Evolutionary conservation across 2,113 vertebrate species (phyloP), one percentile per base, ranked within the genome.

Genomic region (Spermophilus dauricus): DNA sequence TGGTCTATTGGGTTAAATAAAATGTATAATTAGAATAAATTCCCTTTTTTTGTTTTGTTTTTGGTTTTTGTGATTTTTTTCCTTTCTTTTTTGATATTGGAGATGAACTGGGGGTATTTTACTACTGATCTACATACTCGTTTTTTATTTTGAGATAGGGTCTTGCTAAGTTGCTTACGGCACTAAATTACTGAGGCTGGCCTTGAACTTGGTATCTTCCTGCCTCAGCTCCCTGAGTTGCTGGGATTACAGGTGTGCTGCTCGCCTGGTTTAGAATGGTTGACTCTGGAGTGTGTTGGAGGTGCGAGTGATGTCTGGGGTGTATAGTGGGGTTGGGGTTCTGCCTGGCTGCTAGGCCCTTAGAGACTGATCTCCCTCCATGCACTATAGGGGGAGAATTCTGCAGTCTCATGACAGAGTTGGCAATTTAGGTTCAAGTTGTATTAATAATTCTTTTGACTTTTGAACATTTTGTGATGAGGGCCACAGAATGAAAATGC

Each of bases 1-100:
- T 61, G 53, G 73, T 83, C n/a, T 72, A 45, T n/a, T 85, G 58
- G 5, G 34, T 94, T 95, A 85, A 85, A 65, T n/a, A 81, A 83
- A 91, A 83, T 34, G 20, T 76, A 67, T 73, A 17, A 58, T 61
- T 80, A 77, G 92, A 86, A 78, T 65, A 17, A 53, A n/a, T n/a
- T n/a, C n/a, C n/a, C n/a, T n/a, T n/a, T n/a, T n/a, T n/a, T n/a
- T n/a, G n/a, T n/a, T n/a, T n/a, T n/a, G n/a, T n/a, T n/a, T n/a
- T n/a, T n/a, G n/a, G n/a, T n/a, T n/a, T n/a, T n/a, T n/a, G n/a
- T n/a, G n/a, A n/a, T n/a, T n/a, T n/a, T n/a, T n/a, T n/a, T n/a
- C n/a, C n/a, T 58, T 58, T 22, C 2, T 58, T 22, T 7, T 58
- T 58, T 58, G 56, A 20, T 58, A 58, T 20, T 58, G 56, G 56